Conservation (phyloP, 2,797 vertebrate genomes). For the Tauraco hartlaubi region DNA sequence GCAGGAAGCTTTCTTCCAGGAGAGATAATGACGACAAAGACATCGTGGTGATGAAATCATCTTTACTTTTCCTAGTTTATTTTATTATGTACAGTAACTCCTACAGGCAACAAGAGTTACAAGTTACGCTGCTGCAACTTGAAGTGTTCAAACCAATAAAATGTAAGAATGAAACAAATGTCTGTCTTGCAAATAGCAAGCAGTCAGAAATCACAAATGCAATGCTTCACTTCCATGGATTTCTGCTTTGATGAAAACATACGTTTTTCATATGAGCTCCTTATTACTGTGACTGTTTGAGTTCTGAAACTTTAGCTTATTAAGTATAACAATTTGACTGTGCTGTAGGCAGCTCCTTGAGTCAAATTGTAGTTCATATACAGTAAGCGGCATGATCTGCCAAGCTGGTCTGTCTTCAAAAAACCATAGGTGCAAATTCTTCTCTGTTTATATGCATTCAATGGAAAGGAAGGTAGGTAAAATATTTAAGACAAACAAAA, state of each 20-base stretch:
- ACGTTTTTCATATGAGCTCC: neutral
- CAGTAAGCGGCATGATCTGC: neutral
- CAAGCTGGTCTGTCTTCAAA: neutral
- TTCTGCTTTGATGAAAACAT: neutral
- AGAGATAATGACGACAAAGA: neutral
- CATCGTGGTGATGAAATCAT: neutral
- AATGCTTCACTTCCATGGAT: neutral
- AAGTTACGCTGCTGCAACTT: neutral
- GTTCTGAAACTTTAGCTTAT: neutral
- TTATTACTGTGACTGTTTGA: neutral
- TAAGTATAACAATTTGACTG: neutral
- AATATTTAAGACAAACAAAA: neutral
- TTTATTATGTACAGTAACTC: neutral
- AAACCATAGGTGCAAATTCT: neutral
- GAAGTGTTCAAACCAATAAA: neutral
- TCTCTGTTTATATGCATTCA: neutral
- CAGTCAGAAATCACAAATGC: neutral
- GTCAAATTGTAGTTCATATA: neutral
- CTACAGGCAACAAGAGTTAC: neutral
- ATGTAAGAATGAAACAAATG: neutral
- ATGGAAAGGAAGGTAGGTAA: neutral
- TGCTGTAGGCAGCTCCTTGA: neutral
- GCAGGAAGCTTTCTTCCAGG: neutral
- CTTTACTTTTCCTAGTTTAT: neutral
- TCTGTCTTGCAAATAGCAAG: neutral